A percentile compares a stretch with the other conserved stretches of the same genome.
phyloP scores from a whole-genome alignment of 1,140 invertebrate species.

The Drosophila melanica region DNA sequence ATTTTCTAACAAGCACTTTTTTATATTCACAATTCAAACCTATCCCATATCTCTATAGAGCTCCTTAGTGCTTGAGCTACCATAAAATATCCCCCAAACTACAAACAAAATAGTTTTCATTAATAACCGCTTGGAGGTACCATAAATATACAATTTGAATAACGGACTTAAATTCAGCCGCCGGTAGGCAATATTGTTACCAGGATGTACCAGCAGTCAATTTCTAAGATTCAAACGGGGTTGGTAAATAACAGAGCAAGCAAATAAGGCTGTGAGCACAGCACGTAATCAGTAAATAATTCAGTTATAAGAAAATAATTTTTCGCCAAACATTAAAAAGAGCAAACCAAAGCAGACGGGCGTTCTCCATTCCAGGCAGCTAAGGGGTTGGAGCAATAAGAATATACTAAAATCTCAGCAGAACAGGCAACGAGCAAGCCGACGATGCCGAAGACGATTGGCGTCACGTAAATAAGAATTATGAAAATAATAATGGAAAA shows the following conservation, averaged over 20 bases:
- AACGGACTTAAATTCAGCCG: neutral
- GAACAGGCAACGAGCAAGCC: conserved; percentile 20
- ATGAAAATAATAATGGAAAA: conserved; percentile 84
- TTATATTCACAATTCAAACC: too few relatives aligned
- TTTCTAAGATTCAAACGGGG: conserved; percentile 60
- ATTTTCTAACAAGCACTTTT: too few relatives aligned
- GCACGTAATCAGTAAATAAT: conserved; percentile 79
- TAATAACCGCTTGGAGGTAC: neutral
- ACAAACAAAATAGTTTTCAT: neutral
- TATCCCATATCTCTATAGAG: too few relatives aligned
- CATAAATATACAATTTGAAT: conserved; percentile 1
- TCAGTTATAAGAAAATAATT: conserved; percentile 83
- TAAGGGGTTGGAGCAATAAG: conserved; percentile 39
- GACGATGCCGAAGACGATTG: conserved; percentile 57
- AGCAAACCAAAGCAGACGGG: conserved; percentile 55
- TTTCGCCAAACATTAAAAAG: conserved; percentile 73
- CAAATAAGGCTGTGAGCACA: conserved; percentile 14
- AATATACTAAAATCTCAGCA: conserved; percentile 68
- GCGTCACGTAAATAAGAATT: conserved; percentile 84
- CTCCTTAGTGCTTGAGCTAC: too few relatives aligned
- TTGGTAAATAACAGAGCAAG: conserved; percentile 56
- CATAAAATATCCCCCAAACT: too few relatives aligned
- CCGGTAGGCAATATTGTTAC: conserved; percentile 4
- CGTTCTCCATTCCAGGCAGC: conserved; percentile 8
- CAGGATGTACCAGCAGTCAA: conserved; percentile 68